Conservation (phyloP, 2,113 vertebrate species). For the Mystacornis crossleyi region DNA sequence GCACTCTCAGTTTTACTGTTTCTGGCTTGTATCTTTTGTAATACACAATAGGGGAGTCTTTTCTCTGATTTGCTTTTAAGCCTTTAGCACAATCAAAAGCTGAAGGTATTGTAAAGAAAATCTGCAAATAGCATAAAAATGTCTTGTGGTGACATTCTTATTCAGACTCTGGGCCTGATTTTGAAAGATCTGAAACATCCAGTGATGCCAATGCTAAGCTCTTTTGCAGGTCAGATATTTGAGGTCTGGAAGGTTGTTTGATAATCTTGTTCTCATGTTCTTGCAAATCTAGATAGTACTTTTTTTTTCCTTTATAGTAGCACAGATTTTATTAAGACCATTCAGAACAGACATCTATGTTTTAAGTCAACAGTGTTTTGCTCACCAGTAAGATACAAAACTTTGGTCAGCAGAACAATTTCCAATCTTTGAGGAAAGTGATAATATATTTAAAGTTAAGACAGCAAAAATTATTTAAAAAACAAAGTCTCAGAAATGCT, state of each 20-base stretch:
- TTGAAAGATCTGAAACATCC: background rate
- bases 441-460: background rate
- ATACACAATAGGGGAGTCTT: slow-evolving; percentile 51
- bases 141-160: slow-evolving; percentile 59
- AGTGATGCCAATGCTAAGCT: background rate
- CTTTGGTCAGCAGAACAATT: background rate
- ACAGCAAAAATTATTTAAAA: background rate
- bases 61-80: slow-evolving; percentile 65
- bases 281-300: background rate
- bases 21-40: slow-evolving; percentile 56
- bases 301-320: background rate
- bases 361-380: background rate
- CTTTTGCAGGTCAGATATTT: slow-evolving; percentile 2
- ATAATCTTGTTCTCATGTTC: slow-evolving; percentile 21
- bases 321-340: slow-evolving; percentile 6
- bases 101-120: slow-evolving; percentile 60
- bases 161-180: slow-evolving; percentile 43
- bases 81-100: slow-evolving; percentile 57
- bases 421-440: background rate
- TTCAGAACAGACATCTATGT: background rate
- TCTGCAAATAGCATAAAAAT: slow-evolving; percentile 56
- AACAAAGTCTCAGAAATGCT: background rate
- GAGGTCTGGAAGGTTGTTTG: background rate
- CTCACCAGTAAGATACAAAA: background rate
- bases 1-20: slow-evolving; percentile 35